Conservation (phyloP, 2,797 vertebrate species). For the Pempheris klunzingeri region DNA sequence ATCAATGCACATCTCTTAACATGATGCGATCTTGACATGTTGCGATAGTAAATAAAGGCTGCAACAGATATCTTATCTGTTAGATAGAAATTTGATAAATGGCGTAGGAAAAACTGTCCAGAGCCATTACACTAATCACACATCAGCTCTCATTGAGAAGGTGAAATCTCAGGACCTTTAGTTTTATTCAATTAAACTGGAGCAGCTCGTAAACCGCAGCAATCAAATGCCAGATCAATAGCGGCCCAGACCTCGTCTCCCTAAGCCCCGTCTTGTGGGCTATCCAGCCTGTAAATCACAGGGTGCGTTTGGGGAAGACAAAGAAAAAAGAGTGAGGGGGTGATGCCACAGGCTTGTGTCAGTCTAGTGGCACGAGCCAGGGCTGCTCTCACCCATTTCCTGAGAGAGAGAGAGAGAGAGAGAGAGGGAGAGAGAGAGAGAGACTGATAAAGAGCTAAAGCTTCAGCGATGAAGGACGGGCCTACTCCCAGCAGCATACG, state of each 20-base stretch:
- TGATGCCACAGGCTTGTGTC: conserved; percentile 26
- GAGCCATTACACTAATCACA: conserved; percentile 65
- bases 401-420: conserved; percentile 46
- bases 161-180: conserved; percentile 55
- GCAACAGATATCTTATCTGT: conserved; percentile 7
- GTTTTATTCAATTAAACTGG: conserved; percentile 61
- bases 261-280: background rate
- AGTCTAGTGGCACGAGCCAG: conserved; percentile 16
- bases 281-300: conserved; percentile 43
- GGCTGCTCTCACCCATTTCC: conserved; percentile 35
- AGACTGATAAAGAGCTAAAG: conserved; percentile 55
- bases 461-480: conserved; percentile 69
- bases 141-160: conserved; percentile 42
- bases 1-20: conserved; percentile 22
- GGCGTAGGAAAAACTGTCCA: conserved; percentile 36
- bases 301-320: conserved; percentile 18
- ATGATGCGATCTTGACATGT: conserved; percentile 4
- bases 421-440: conserved; percentile 37
- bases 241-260: conserved; percentile 9
- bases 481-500: conserved; percentile 34
- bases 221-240: conserved; percentile 54
- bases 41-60: conserved; percentile 19
- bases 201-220: conserved; percentile 54
- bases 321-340: background rate
- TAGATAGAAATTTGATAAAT: conserved; percentile 36